Base-by-base conservation (phyloP, 2,888 invertebrate species). In the Ennomos fuscantarius region DNA sequence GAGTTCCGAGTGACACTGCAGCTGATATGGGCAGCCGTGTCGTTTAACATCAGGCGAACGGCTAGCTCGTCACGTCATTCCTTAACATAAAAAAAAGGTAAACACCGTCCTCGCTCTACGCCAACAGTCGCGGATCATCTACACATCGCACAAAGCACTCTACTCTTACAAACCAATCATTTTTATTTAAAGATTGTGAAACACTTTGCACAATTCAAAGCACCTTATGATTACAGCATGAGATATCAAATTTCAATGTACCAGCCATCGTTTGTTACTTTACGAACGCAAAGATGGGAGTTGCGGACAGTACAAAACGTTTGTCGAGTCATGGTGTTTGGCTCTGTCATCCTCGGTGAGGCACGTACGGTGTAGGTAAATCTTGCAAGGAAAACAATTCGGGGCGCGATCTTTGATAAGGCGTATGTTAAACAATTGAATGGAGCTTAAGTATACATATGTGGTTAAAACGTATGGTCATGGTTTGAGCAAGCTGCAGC, bases 281-380 rank as follows among this genome's bases (percentile, higher is more conserved):
- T 32, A 10, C 8, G 12, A 35, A 11, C 45, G 44, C 11, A 47
- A 34, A 45, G 40, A 34, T 57, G 39, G 46, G 34, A 24, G 34
- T 10, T 24, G 24, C 3, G 24, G 8, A 45, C 1, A 10, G 34
- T 1, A n/a, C 24, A 36, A 1, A 35, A 36, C 11, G 42, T 37
- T 50, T 41, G 37, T 42, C 34, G 46, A 69, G 63, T 69, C 68
- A 69, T 39, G 64, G 43, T 63, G 63, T 62, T 59, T 59, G 60
- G 55, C 46, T n/a, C n/a, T 34, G 54, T 42, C 41, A 42, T 49
- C 56, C 42, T 53, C 45, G n/a, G 43, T 9, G 44, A 55, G 53
- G 59, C 59, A 61, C 56, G 59, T 56, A 53, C 59, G 41, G n/a
- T n/a, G 40, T 48, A 58, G 53, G 58, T 49, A 50, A 53, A 46